Percentiles rank a stretch among this genome's conserved stretches.
Conservation (phyloP, 2,888 invertebrate species). For the Podotricha telesiphe region DNA sequence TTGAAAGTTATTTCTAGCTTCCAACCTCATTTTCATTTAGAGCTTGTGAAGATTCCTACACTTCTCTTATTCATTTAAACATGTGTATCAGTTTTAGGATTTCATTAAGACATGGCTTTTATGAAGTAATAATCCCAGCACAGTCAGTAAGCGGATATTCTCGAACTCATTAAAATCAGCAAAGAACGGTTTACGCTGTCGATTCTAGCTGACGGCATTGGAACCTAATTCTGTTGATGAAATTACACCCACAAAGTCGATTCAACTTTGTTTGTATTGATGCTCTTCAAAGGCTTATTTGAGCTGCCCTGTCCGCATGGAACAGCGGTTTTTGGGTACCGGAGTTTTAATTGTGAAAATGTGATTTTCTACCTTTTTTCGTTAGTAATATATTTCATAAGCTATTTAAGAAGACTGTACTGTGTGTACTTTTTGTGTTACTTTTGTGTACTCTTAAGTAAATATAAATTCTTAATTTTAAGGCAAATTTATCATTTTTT, state of each 20-base stretch:
- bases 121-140: constrained; percentile 58
- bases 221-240: constrained; percentile 43
- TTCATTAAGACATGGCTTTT: constrained; percentile 53
- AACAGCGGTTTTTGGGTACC: neutral
- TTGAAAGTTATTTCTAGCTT: too few relatives aligned
- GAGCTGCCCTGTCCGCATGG: neutral
- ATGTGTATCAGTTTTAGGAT: constrained; percentile 44
- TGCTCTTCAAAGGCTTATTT: constrained; percentile 8
- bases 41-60: neutral
- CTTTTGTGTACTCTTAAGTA: too few relatives aligned
- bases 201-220: constrained; percentile 38
- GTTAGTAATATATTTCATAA: too few relatives aligned
- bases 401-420: too few relatives aligned
- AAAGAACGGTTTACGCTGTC: constrained; percentile 46
- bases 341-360: neutral
- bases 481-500: too few relatives aligned
- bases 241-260: constrained; percentile 37
- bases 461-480: too few relatives aligned
- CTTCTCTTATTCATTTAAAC: constrained; percentile 45
- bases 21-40: too few relatives aligned
- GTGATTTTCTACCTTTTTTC: neutral
- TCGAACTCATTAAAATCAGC: constrained; percentile 60
- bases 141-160: constrained; percentile 56
- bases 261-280: constrained; percentile 35
- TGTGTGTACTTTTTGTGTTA: too few relatives aligned